Base-by-base conservation (phyloP, 2,888 invertebrate genomes). In the Panzeria rudis region DNA sequence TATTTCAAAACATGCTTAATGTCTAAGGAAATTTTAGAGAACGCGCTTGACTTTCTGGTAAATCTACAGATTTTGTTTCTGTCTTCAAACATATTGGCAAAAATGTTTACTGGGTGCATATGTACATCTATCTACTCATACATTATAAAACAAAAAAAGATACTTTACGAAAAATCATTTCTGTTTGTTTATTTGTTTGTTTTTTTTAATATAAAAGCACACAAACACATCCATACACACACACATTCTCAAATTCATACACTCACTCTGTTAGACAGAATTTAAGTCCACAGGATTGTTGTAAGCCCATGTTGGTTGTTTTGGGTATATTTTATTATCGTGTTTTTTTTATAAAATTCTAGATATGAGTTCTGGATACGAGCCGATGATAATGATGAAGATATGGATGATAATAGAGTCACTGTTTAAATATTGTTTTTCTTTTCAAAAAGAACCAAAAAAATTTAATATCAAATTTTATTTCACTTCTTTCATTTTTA, bases 161-260 rank as follows among this genome's bases (percentile, higher is more conserved):
- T 72, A 80, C 66, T 82, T 76, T 76, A 71, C 25, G 38, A 56
- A 69, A 71, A 82, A 75, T 82, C 78, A 71, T 82, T 78, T 47
- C 29, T 69, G 66, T 84, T 79, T 83, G 69, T 79, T 79, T 79
- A 25, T 25, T 32, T 54, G 54, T 41, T 69, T 54, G 56, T 71
- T 84, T 7, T 78, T 75, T 64, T 78, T 61, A 66, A 71, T 44
- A 66, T 38, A 61, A 71, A 71, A 41, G 17, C 11, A 44, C 32
- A 71, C 13, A 50, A 41, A 61, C 47, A 20, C 15, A 35, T 9
- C 13, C 59, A 15, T 11, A 9, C 25, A 20, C n/a, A 20, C n/a
- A n/a, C 15, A 20, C 47, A 32, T 17, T 23, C 23, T 64, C 8
- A 38, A 32, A 52, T 23, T 15, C 15, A 35, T 5, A 13, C 61